Evolutionary conservation across 2,797 vertebrate species (phyloP), one percentile per base, ranked within the genome.

Genomic region (Microhierax caerulescens): DNA sequence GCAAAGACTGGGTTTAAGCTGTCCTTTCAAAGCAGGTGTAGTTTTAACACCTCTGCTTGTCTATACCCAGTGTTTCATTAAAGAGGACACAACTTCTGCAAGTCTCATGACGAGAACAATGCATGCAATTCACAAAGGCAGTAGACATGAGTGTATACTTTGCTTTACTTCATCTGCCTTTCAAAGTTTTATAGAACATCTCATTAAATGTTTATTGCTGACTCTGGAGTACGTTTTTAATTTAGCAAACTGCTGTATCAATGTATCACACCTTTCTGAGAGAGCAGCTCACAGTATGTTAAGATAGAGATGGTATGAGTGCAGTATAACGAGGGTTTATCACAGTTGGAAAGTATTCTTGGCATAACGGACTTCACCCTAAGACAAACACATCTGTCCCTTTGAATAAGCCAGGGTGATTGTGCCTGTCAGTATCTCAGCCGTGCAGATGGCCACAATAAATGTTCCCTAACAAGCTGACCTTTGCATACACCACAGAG

Each of bases 71-170:
- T 70, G 81, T 82, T 82, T 36, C 32, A 57, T 51, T 63, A 21
- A 61, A 79, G 7, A 70, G 11, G 20, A 39, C 13, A 48, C 3
- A 60, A 25, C 7, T 75, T 43, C 25, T 45, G 6, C n/a, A 77
- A 51, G 20, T 77, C 11, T 51, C 27, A 84, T 3, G 16, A 47
- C 11, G 21, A 68, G 45, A 90, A 84, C 15, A 7, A 79, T 48
- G 41, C 14, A 41, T 45, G n/a, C 28, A 48, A 28, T 23, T 23
- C 36, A 78, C 19, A 59, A 73, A 85, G 22, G 17, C 15, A 83
- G n/a, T 76, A 72, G 64, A 48, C 11, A 28, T 1, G 3, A 83
- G 18, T 0, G 0, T 15, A 34, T 13, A 19, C 5, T 47, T 67
- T 81, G 51, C 14, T 81, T 63, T 51, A 74, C 9, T 59, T 94